Percentiles rank a stretch among this genome's conserved stretches.
phyloP scores from a whole-genome alignment of 2,113 vertebrate species.

The Phycodurus eques region DNA sequence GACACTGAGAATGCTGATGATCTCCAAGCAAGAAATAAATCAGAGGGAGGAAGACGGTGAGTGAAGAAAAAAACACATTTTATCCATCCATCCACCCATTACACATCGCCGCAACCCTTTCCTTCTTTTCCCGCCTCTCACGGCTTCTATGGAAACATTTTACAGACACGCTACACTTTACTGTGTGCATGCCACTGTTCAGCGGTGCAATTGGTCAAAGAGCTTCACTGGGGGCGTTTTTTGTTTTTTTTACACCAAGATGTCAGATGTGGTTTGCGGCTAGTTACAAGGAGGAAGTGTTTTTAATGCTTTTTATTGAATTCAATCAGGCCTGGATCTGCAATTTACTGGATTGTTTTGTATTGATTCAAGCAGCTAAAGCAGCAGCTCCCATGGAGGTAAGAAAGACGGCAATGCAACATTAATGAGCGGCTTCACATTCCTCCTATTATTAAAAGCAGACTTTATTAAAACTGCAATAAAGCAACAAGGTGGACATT shows the following conservation, averaged over 20 bases:
- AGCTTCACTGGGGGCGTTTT: too few species aligned
- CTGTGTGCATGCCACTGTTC: slow-evolving; percentile 16
- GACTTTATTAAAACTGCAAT: not conserved
- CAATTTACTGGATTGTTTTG: slow-evolving; percentile 13
- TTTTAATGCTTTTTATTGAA: too few species aligned
- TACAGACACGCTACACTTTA: slow-evolving; percentile 23
- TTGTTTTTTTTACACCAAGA: slow-evolving; percentile 4
- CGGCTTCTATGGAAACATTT: slow-evolving; percentile 9
- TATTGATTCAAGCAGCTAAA: slow-evolving; percentile 34
- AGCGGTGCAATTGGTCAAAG: too few species aligned
- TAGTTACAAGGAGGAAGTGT: not conserved
- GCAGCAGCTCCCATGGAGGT: slow-evolving; percentile 28
- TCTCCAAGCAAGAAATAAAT: slow-evolving; percentile 21
- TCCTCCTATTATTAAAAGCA: slow-evolving; percentile 6
- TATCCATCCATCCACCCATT: not conserved
- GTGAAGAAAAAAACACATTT: slow-evolving; percentile 6
- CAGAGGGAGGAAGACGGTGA: slow-evolving; percentile 3
- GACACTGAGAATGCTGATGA: slow-evolving; percentile 32
- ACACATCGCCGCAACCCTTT: too few species aligned
- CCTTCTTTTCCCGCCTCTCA: slow-evolving; percentile 15
- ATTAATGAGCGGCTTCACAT: slow-evolving; percentile 33
- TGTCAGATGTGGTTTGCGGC: not conserved
- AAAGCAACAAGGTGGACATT: not conserved
- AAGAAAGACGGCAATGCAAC: slow-evolving; percentile 8
- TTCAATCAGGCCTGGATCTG: too few species aligned